Conservation (phyloP, 2,888 invertebrate genomes). For the Pyrrhia umbra region DNA sequence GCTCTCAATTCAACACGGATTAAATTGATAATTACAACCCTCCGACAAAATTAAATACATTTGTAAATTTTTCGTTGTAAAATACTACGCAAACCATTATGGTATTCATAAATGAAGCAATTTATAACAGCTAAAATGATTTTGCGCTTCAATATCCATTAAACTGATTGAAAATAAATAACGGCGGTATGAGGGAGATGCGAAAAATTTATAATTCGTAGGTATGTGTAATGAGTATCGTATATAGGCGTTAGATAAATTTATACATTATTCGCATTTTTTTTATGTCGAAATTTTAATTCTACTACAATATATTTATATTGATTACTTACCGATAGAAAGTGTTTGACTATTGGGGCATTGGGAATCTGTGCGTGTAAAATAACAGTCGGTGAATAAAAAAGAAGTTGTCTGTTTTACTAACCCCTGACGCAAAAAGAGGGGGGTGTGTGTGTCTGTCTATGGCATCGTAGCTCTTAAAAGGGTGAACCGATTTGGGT, state of each 20-base stretch:
- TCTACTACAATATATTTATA: too few relatives aligned
- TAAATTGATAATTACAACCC: conserved; percentile 49
- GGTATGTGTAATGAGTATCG: background rate
- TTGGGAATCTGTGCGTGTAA: too few relatives aligned
- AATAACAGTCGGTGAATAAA: too few relatives aligned
- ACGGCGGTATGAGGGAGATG: conserved; percentile 1
- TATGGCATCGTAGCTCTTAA: too few relatives aligned
- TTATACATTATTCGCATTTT: background rate
- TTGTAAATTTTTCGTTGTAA: conserved; percentile 36
- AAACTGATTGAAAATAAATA: conserved; percentile 57
- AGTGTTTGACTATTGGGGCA: too few relatives aligned
- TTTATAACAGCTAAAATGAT: conserved; percentile 41
- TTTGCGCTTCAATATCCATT: conserved; percentile 42
- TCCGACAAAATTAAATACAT: conserved; percentile 42
- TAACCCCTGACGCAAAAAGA: too few relatives aligned
- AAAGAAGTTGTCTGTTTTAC: too few relatives aligned
- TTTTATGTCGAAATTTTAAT: background rate
- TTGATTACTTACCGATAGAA: too few relatives aligned
- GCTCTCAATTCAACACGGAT: conserved; percentile 36
- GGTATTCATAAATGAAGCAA: conserved; percentile 52
- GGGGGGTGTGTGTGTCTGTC: too few relatives aligned
- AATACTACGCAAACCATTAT: conserved; percentile 36
- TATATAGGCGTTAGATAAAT: background rate
- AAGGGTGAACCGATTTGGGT: too few relatives aligned
- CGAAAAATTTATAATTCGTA: conserved; percentile 5